Base-by-base conservation (phyloP, 2,797 vertebrate species). In the Leucoraja ocellata region DNA sequence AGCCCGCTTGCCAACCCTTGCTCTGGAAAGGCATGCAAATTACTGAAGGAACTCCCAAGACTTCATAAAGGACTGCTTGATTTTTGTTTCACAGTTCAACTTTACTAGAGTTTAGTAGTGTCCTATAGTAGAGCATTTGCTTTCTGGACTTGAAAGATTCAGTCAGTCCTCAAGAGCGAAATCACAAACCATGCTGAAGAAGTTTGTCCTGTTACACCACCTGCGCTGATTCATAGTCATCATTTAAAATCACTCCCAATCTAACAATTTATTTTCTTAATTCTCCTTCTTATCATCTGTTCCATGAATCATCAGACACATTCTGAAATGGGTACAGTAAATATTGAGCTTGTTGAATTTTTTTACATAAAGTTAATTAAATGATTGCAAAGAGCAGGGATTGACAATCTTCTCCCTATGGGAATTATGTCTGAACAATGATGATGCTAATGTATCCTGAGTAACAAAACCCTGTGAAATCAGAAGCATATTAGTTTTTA, bases 1-100 rank as follows among this genome's bases (percentile, higher is more conserved):
- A 68, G 6, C 9, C 65, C 58, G 1, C 28, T 11, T 63, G 46
- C 46, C 36, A 80, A 39, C 78, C 13, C 80, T 54, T 0, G 8
- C 80, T 61, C 23, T 84, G 28, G 63, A 13, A 78, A 32, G 46
- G 46, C 46, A 58, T 1, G 58, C 10, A 83, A 21, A 79, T 32
- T 14, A 63, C 25, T n/a, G 61, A 83, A 81, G 79, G 23, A 86
- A 1, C 58, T 88, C 61, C 84, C 65, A 73, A 86, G 5, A 88
- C n/a, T 36, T 88, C 63, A 32, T 5, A 65, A 36, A 36, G 32
- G 65, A 63, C 90, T 54, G 13, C 74, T 91, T 74, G 46, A 14
- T 74, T 91, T 54, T 91, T 74, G 6, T 46, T 91, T 91, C 71
- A 91, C 18, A 28, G 6, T 91, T 91, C 23, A 91, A 46, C 46